Conservation (phyloP, 2,888 invertebrate species). For the Nephrotoma flavescens region DNA sequence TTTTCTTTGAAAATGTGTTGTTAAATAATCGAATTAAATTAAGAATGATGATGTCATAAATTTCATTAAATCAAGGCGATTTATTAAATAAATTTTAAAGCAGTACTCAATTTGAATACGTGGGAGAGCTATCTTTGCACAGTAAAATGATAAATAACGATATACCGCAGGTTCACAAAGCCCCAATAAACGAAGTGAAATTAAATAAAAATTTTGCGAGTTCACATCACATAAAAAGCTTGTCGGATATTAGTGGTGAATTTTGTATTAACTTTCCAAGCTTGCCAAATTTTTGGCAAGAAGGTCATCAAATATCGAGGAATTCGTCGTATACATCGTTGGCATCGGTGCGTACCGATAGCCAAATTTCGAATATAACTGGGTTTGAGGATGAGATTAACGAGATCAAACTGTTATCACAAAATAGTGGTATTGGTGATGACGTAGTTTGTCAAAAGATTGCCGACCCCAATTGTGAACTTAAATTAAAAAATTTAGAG, state of each 20-base stretch:
- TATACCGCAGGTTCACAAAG: neutral
- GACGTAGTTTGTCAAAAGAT: neutral
- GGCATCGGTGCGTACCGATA: neutral
- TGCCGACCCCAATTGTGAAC: neutral
- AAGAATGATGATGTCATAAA: neutral
- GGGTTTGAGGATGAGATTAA: neutral
- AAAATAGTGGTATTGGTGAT: neutral
- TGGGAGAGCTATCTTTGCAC: neutral
- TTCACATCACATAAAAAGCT: neutral
- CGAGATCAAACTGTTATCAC: neutral
- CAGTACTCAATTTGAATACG: neutral
- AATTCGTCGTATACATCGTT: neutral
- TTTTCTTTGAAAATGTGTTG: neutral
- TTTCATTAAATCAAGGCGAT: neutral
- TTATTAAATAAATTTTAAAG: neutral
- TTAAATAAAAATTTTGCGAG: neutral
- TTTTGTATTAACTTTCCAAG: neutral
- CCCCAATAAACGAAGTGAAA: neutral
- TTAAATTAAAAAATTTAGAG: neutral
- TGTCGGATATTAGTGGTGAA: neutral
- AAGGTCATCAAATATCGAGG: neutral
- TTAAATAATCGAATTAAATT: neutral
- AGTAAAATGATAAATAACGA: neutral
- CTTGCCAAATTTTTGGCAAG: neutral
- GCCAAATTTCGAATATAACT: neutral